These are phyloP conservation scores for Haplotaxodon microlepis DNA, from an alignment of 2,113 vertebrate species.

Conservation along the genomic window DNA sequence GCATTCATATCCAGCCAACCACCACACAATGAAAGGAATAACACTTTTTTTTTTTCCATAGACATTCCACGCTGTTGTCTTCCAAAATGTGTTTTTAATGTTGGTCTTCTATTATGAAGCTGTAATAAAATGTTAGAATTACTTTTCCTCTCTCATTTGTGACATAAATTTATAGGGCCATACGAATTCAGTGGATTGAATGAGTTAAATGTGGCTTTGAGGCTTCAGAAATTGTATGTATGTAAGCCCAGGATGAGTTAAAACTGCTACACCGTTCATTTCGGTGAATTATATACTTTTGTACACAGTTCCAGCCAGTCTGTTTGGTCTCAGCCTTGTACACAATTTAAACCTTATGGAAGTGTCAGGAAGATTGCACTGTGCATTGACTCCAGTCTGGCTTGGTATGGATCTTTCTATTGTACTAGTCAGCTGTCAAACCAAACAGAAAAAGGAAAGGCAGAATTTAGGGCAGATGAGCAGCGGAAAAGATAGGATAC, in stretches of 20 bases:
- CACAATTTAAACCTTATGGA: background rate
- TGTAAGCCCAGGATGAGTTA: background rate
- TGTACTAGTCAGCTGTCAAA: background rate
- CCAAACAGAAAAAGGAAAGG: background rate
- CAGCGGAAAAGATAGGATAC: background rate
- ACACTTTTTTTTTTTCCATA: background rate
- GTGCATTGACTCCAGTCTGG: background rate
- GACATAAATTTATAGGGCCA: background rate
- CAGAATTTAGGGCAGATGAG: background rate
- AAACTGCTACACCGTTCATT: background rate
- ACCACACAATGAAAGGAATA: conserved; percentile 24
- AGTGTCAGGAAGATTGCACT: background rate
- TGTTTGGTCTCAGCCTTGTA: background rate
- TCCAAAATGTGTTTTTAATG: background rate
- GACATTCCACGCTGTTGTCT: background rate
- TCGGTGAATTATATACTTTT: background rate
- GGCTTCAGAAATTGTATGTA: background rate
- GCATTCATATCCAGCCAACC: background rate
- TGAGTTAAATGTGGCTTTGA: background rate
- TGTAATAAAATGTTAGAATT: background rate
- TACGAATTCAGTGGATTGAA: background rate
- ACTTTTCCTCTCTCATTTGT: background rate
- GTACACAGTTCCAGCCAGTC: background rate
- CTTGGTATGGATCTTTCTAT: conserved; percentile 11
- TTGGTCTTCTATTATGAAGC: background rate